Conservation (phyloP, 2,888 invertebrate species). For the Macrophya annulata region DNA sequence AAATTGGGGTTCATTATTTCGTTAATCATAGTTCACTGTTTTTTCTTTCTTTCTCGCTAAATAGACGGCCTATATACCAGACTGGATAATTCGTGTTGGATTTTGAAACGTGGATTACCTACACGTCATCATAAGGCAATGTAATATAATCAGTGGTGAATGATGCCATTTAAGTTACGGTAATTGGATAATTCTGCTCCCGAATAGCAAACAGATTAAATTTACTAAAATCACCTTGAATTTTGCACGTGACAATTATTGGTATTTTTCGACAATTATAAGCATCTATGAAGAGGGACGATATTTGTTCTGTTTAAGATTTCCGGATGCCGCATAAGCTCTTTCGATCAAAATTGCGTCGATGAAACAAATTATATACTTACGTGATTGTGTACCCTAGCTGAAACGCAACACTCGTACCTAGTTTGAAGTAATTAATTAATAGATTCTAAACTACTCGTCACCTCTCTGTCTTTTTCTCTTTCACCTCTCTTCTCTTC, state of each 20-base stretch:
- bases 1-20: not conserved
- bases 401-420: not conserved
- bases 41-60: not conserved
- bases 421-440: not conserved
- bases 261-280: not conserved
- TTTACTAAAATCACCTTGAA: not conserved
- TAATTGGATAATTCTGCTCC: not conserved
- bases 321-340: not conserved
- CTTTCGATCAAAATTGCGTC: not conserved
- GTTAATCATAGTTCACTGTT: not conserved
- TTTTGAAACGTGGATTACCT: not conserved
- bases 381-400: not conserved
- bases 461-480: not conserved
- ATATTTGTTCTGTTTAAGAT: not conserved
- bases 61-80: not conserved
- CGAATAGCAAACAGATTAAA: not conserved
- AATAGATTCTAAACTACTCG: constrained; percentile 1
- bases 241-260: not conserved
- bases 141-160: not conserved
- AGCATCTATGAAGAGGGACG: not conserved
- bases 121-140: not conserved
- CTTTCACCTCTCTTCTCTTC: no score
- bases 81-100: not conserved
- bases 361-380: not conserved
- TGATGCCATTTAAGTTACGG: not conserved